phyloP scores from a whole-genome alignment of 2,113 vertebrate species.

The Platysternon megacephalum region DNA sequence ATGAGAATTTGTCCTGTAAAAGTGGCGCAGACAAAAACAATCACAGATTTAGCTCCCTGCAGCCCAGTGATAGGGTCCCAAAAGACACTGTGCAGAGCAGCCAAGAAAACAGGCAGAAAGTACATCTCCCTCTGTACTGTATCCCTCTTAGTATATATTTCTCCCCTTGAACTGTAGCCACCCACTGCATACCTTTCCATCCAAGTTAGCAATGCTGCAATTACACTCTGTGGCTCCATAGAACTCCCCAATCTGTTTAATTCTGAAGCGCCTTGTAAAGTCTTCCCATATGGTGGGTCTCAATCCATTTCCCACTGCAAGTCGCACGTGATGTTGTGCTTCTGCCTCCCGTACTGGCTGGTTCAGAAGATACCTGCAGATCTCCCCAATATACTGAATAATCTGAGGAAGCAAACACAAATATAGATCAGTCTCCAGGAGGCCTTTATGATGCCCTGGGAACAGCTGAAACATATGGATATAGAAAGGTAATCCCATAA shows the following conservation, averaged over 20 bases:
- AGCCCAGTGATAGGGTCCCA: rapidly evolving
- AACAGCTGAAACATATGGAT: rapidly evolving
- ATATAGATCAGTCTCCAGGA: not conserved
- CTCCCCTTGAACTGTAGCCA: no score
- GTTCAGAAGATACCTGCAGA: conserved; percentile 89
- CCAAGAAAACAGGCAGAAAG: not conserved
- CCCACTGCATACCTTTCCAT: conserved; percentile 83
- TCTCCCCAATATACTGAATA: conserved; percentile 93
- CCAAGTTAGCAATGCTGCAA: conserved; percentile 92
- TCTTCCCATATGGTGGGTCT: conserved; percentile 89
- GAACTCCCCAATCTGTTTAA: conserved; percentile 88
- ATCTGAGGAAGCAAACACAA: conserved; percentile 75
- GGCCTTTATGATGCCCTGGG: rapidly evolving
- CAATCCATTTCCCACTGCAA: conserved; percentile 90
- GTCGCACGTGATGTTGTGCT: conserved; percentile 80
- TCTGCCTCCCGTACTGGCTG: conserved; percentile 82
- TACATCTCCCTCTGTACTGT: rapidly evolving
- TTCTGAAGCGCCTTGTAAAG: conserved; percentile 84
- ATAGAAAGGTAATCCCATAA: not conserved
- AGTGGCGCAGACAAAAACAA: rapidly evolving
- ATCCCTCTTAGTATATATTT: rapidly evolving
- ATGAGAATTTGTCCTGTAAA: rapidly evolving
- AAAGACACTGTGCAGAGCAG: not conserved
- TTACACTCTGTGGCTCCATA: conserved; percentile 94
- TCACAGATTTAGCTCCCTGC: not conserved